These are phyloP conservation scores for Hyperopisus bebe DNA, from an alignment of 2,113 vertebrate species.

Conservation along the genomic window DNA sequence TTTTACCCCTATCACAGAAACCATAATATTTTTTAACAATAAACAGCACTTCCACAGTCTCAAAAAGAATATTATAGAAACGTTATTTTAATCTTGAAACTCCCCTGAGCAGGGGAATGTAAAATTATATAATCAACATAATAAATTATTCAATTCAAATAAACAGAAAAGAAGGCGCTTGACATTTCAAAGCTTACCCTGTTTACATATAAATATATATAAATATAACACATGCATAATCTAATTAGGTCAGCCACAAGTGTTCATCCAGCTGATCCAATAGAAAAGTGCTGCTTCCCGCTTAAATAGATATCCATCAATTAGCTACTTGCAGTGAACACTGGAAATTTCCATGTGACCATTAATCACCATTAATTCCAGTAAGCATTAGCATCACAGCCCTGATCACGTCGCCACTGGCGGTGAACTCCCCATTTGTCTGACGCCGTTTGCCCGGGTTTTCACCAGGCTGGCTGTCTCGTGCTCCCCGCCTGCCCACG, in stretches of 20 bases:
- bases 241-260: constrained; percentile 6
- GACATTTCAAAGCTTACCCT: constrained; percentile 8
- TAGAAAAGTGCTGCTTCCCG: neutral
- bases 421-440: neutral
- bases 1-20: neutral
- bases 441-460: neutral
- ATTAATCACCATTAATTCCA: neutral
- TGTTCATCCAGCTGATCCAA: neutral
- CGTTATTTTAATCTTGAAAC: neutral
- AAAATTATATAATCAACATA: constrained; percentile 16
- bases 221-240: neutral
- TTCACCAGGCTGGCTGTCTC: neutral
- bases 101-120: neutral
- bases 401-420: neutral
- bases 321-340: neutral
- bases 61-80: constrained; percentile 12
- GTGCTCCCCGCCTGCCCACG: neutral
- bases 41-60: neutral
- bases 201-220: neutral
- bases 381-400: neutral
- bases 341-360: neutral
- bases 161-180: neutral
- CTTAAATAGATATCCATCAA: neutral
- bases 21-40: constrained; percentile 1
- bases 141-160: constrained; percentile 13